Evolutionary conservation across 1,140 invertebrate genomes (phyloP).

Genomic region (Calliphora vicina): DNA sequence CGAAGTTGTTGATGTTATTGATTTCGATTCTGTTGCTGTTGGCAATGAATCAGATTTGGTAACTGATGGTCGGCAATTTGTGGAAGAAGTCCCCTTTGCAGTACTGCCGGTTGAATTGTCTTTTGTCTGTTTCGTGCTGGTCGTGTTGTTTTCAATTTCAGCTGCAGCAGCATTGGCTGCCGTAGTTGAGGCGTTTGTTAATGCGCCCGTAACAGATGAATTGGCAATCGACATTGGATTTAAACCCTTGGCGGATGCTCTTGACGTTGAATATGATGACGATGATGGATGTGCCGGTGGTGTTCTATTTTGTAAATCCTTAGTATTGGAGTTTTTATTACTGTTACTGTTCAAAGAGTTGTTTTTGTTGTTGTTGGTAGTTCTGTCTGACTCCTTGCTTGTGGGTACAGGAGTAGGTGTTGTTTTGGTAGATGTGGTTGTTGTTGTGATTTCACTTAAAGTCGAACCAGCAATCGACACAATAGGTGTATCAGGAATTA

Average conservation of each 20-base stretch:
- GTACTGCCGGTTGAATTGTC: not conserved
- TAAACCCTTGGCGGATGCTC: not conserved
- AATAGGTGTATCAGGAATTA: slow-evolving; percentile 59
- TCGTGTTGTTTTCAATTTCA: slow-evolving; percentile 22
- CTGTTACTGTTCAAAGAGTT: slow-evolving; percentile 18
- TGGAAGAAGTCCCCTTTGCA: not conserved
- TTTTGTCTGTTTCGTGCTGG: slow-evolving; percentile 15
- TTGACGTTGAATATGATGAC: slow-evolving; percentile 12
- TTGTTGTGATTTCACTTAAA: slow-evolving; percentile 57
- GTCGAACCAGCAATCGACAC: slow-evolving; percentile 58
- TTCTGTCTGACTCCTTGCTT: not conserved
- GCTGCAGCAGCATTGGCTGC: slow-evolving; percentile 7
- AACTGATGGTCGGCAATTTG: not conserved
- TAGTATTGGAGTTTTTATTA: slow-evolving; percentile 4
- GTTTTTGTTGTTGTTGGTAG: slow-evolving; percentile 27
- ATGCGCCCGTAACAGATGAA: slow-evolving; percentile 17
- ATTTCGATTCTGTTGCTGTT: not conserved
- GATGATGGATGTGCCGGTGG: slow-evolving; percentile 27
- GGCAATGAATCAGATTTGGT: not conserved
- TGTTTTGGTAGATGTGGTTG: slow-evolving; percentile 57
- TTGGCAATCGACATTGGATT: slow-evolving; percentile 31
- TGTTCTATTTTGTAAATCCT: slow-evolving; percentile 20
- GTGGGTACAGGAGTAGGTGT: slow-evolving; percentile 47
- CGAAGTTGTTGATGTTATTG: slow-evolving; percentile 40
- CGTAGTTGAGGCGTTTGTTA: slow-evolving; percentile 14